Percentiles rank a stretch among this genome's conserved stretches.
phyloP scores from a whole-genome alignment of 2,113 vertebrate species.

The Calidris pygmaea region DNA sequence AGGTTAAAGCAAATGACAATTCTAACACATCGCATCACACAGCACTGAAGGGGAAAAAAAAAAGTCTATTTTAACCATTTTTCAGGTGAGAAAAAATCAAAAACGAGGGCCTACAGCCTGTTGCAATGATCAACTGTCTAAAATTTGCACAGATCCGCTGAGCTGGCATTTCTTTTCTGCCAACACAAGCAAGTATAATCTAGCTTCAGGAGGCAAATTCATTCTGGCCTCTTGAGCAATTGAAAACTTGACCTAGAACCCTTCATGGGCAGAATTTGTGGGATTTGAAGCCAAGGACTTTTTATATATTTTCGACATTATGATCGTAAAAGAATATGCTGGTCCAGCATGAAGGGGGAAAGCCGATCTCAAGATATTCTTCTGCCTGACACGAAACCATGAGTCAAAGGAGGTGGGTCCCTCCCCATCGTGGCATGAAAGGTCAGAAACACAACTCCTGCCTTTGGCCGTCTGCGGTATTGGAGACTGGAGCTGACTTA shows the following conservation, averaged over 20 bases:
- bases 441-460: background rate
- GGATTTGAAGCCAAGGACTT: background rate
- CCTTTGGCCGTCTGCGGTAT: background rate
- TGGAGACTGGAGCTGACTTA: accelerated
- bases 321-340: background rate
- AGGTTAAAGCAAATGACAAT: background rate
- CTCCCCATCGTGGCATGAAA: background rate
- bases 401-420: background rate
- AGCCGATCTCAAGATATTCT: background rate
- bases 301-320: background rate
- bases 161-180: background rate
- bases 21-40: background rate
- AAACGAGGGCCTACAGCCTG: background rate
- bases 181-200: background rate
- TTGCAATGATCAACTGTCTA: background rate
- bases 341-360: background rate
- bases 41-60: background rate
- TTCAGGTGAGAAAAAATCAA: background rate
- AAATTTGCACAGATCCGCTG: background rate
- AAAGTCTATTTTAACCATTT: background rate
- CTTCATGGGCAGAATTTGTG: background rate
- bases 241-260: background rate
- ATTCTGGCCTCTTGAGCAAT: background rate
- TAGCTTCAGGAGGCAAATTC: background rate
- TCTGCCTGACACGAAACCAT: background rate